phyloP scores from a whole-genome alignment of 2,888 invertebrate genomes.

The Cactoblastis cactorum region DNA sequence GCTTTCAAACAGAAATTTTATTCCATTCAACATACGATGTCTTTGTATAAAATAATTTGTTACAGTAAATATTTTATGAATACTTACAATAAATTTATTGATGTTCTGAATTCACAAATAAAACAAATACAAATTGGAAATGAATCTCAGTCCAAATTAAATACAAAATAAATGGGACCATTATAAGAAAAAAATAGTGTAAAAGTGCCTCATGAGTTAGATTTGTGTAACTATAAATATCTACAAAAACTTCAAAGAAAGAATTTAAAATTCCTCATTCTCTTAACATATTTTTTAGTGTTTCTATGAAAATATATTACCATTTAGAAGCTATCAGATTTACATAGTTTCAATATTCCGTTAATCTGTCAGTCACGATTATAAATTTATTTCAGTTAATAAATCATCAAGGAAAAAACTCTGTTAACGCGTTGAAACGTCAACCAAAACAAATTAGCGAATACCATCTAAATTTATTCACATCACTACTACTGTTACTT shows the following conservation, averaged over 20 bases:
- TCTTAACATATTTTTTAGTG: no score
- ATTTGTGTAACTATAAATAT: no score
- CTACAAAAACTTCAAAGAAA: no score
- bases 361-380: conserved; percentile 6
- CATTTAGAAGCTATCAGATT: background rate
- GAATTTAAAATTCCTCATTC: no score
- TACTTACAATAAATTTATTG: no score
- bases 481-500: conserved; percentile 26
- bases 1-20: conserved; percentile 4
- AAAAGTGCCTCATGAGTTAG: no score
- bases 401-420: background rate
- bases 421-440: background rate
- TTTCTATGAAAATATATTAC: no score
- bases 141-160: no score
- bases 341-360: background rate
- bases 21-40: background rate
- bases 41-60: background rate
- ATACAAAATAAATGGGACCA: no score
- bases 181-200: no score
- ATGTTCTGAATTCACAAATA: no score
- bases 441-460: background rate
- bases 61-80: background rate
- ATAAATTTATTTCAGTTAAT: background rate
- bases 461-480: conserved; percentile 12
- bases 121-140: no score